Evolutionary conservation across 2,888 invertebrate species (phyloP), one percentile per base, ranked within the genome.

Genomic region (Polymixis flavicincta): DNA sequence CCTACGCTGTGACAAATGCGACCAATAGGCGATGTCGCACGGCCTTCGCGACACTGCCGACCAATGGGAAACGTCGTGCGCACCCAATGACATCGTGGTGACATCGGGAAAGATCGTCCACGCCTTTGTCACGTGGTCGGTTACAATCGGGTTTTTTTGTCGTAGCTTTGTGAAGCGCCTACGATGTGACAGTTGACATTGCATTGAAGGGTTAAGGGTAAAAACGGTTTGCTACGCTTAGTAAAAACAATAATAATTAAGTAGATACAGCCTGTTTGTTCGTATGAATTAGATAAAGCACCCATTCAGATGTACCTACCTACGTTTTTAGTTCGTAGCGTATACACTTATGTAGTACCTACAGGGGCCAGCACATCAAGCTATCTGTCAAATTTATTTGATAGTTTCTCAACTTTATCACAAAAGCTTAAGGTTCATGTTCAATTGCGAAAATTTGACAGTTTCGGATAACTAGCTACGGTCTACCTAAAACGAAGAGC

Each of bases 61-160:
- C 96, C 96, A 95, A 96, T 95, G 75, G 88, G 83, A 87, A 71
- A 87, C 92, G 94, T 93, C 93, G 93, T 89, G 81, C 83, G 90
- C 91, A 87, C 90, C 96, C 96, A 96, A 94, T 95, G 96, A 96
- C 96, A 95, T 92, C 89, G 90, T 90, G 95, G 94, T 95, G 96
- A 96, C 96, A 96, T 89, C 90, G 91, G 89, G 89, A 90, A 74
- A 90, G 87, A 82, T 85, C 76, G 94, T 94, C 91, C 91, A 93
- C 95, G 94, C 95, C 96, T 94, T 90, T 82, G 91, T 89, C 91
- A 91, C 91, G 90, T 92, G 92, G 92, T 90, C 87, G 88, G 78
- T 87, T 83, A 85, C 76, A 81, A 81, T 79, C 63, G 57, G 32
- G 13, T 74, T 85, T 68, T 11, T 73, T 72, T 84, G 25, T 65